Percentiles rank a stretch among this genome's conserved stretches.
Conservation (phyloP, 2,797 vertebrate species). For the Arnoldichthys spilopterus region DNA sequence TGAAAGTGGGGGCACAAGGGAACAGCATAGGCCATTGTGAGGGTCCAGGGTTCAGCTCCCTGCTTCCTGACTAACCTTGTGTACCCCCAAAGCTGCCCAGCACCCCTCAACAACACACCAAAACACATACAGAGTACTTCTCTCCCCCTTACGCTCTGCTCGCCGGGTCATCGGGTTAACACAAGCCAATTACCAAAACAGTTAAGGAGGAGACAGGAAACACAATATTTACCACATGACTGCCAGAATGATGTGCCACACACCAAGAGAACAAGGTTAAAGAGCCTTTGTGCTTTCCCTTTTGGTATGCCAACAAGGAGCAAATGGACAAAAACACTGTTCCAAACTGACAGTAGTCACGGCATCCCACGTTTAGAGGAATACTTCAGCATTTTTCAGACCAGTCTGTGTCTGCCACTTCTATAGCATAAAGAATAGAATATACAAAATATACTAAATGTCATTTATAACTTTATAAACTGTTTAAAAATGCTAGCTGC, state of each 20-base stretch:
- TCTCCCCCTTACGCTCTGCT: slow-evolving; percentile 42
- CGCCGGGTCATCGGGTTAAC: slow-evolving; percentile 80
- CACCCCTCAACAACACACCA: slow-evolving; percentile 10
- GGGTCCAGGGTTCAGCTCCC: slow-evolving; percentile 37
- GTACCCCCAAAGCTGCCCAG: slow-evolving; percentile 30
- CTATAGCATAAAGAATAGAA: neutral
- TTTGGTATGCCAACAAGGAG: slow-evolving; percentile 9
- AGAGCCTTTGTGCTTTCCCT: slow-evolving; percentile 55
- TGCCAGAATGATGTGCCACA: slow-evolving; percentile 74
- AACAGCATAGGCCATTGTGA: slow-evolving; percentile 56
- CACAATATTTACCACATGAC: slow-evolving; percentile 82
- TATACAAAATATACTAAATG: too few relatives aligned
- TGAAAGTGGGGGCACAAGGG: slow-evolving; percentile 25
- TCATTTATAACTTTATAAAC: too few relatives aligned
- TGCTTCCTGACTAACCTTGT: slow-evolving; percentile 50
- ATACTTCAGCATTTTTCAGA: neutral
- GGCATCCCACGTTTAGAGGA: neutral
- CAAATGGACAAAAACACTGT: neutral
- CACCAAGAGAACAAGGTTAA: slow-evolving; percentile 55
- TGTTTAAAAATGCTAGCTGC: neutral
- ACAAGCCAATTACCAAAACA: slow-evolving; percentile 84
- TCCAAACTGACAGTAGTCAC: neutral
- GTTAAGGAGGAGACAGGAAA: slow-evolving; percentile 83
- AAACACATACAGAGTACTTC: slow-evolving; percentile 34
- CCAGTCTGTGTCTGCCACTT: neutral